A percentile compares a stretch with the other conserved stretches of the same genome.
Conservation (phyloP, 1,140 invertebrate genomes). For the Tetragnatha versicolor region DNA sequence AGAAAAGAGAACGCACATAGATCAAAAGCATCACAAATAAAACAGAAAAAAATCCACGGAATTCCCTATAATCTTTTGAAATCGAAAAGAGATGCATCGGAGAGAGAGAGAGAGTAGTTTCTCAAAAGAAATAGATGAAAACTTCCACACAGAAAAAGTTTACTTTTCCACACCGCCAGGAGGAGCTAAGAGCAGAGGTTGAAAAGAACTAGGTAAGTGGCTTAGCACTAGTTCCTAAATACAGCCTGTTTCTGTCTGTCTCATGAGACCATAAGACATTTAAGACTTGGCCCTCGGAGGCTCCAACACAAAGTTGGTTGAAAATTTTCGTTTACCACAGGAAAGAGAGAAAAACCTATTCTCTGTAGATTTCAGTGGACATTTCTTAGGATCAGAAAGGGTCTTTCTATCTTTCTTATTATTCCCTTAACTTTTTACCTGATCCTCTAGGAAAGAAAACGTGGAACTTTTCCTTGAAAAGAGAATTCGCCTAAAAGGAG, state of each 20-base stretch:
- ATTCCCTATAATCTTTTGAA: conserved; percentile 25
- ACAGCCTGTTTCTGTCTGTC: conserved; percentile 27
- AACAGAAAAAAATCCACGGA: not conserved
- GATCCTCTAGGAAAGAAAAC: not conserved
- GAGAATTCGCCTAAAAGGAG: too few relatives aligned
- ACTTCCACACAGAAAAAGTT: conserved; percentile 22
- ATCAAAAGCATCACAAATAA: not conserved
- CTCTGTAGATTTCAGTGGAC: conserved; percentile 24
- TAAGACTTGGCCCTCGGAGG: conserved; percentile 29
- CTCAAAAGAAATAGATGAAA: conserved; percentile 39
- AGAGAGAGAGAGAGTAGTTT: too few relatives aligned
- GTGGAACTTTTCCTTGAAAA: not conserved
- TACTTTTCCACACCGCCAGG: conserved; percentile 22
- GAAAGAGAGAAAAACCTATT: conserved; percentile 14
- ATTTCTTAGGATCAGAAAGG: conserved; percentile 28
- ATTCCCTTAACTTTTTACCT: not conserved
- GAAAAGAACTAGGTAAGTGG: conserved; percentile 41
- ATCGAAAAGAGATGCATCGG: conserved; percentile 21
- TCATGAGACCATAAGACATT: conserved; percentile 30
- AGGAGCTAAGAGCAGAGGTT: conserved; percentile 24
- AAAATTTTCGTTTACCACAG: conserved; percentile 39
- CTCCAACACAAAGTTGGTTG: conserved; percentile 32
- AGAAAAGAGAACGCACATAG: too few relatives aligned
- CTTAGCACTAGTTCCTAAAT: conserved; percentile 35
- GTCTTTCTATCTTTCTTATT: not conserved